Percentiles rank a stretch among this genome's conserved stretches.
Conservation (phyloP, 2,888 invertebrate genomes). For the Drosophila prostipennis region DNA sequence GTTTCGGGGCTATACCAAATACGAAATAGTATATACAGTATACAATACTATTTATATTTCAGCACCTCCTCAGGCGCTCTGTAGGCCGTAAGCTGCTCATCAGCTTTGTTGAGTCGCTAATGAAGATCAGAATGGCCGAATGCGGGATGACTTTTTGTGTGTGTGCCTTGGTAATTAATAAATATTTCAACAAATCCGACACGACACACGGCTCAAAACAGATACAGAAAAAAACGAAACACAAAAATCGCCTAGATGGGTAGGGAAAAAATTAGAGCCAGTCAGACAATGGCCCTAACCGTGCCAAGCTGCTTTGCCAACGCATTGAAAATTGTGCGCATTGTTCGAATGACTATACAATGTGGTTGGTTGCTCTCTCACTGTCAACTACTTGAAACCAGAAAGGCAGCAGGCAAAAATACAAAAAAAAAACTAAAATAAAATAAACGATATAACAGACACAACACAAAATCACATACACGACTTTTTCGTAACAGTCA, state of each 20-base stretch:
- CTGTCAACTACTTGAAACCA: constrained; percentile 65
- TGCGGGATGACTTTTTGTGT: constrained; percentile 21
- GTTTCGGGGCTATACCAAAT: constrained; percentile 6
- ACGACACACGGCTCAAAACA: constrained; percentile 30
- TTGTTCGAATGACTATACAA: constrained; percentile 52
- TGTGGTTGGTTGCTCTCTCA: constrained; percentile 15
- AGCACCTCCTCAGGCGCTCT: constrained; percentile 1
- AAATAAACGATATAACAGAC: constrained; percentile 34
- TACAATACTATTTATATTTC: constrained; percentile 6
- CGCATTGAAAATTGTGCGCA: constrained; percentile 64
- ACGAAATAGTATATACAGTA: not conserved
- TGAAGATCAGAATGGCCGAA: constrained; percentile 37
- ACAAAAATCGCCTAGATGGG: constrained; percentile 17
- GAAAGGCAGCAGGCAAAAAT: constrained; percentile 25
- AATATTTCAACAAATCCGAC: constrained; percentile 43
- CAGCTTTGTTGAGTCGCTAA: constrained; percentile 37
- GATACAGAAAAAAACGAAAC: constrained; percentile 12
- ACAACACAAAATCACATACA: constrained; percentile 60
- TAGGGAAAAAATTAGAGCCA: constrained; percentile 34
- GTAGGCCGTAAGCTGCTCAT: constrained; percentile 33
- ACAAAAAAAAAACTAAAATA: constrained; percentile 4
- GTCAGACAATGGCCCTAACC: constrained; percentile 35
- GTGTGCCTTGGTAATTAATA: constrained; percentile 48
- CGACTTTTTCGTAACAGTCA: constrained; percentile 72
- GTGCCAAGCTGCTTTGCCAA: constrained; percentile 53